Percentiles rank a stretch among this genome's conserved stretches.
phyloP scores from a whole-genome alignment of 2,797 vertebrate species.

The Ctenopoma multispine region DNA sequence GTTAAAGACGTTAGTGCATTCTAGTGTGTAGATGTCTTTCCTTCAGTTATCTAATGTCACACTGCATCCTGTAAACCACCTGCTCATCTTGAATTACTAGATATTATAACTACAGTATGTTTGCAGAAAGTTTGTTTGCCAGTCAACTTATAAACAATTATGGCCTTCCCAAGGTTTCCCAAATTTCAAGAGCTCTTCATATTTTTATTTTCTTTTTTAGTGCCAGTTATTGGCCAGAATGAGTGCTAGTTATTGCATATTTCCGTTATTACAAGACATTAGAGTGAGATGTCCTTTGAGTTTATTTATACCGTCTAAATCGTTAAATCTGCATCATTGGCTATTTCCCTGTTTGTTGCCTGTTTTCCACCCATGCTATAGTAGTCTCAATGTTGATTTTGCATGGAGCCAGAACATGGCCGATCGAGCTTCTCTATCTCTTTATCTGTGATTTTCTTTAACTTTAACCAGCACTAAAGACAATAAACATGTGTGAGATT shows the following conservation, averaged over 20 bases:
- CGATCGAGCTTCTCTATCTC: background rate
- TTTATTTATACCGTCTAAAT: background rate
- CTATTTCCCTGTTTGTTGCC: conserved; percentile 10
- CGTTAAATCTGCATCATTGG: background rate
- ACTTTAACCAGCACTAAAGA: background rate
- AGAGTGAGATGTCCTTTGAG: background rate
- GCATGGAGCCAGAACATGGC: conserved; percentile 16
- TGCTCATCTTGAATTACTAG: background rate
- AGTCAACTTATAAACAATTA: background rate
- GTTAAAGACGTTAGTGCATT: conserved; percentile 21
- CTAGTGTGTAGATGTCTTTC: conserved; percentile 28
- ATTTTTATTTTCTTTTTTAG: too few species aligned
- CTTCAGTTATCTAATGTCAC: conserved; percentile 23
- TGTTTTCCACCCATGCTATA: conserved; percentile 9
- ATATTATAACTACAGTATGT: background rate
- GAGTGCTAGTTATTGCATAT: too few species aligned
- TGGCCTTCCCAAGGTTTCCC: background rate
- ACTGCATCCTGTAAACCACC: conserved; percentile 41
- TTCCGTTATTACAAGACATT: conserved; percentile 15
- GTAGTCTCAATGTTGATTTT: conserved; percentile 9
- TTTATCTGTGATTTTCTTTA: background rate
- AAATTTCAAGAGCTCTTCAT: too few species aligned
- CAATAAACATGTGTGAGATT: background rate
- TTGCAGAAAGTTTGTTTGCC: background rate
- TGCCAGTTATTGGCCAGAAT: too few species aligned